A percentile compares a stretch with the other conserved stretches of the same genome.
Conservation (phyloP, 1,140 invertebrate species). For the Anastrepha obliqua region DNA sequence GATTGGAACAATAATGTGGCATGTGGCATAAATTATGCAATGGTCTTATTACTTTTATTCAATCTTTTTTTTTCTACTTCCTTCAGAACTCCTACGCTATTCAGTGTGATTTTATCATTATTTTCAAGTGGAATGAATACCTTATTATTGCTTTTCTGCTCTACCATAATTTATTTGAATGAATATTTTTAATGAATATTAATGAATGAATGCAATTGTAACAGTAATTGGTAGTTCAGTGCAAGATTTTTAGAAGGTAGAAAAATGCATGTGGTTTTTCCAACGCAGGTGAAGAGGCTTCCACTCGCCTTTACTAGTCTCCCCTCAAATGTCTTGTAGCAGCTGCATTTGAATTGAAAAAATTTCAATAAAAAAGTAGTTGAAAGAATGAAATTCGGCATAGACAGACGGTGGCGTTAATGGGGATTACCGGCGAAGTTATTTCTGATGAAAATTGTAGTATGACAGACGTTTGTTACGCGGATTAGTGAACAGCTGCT, state of each 20-base stretch:
- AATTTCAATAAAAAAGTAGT: too few species aligned
- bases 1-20: constrained; percentile 35
- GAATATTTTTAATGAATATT: constrained; percentile 17
- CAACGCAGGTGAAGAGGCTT: too few species aligned
- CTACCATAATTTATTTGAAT: constrained; percentile 3
- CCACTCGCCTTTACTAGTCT: too few species aligned
- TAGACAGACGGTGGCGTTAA: too few species aligned
- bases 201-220: constrained; percentile 3
- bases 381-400: too few species aligned
- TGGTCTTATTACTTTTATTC: constrained; percentile 34
- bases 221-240: background rate
- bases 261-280: too few species aligned
- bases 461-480: too few species aligned
- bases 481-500: too few species aligned
- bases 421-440: too few species aligned
- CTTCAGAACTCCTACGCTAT: background rate
- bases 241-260: background rate
- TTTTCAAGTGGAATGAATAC: constrained; percentile 5
- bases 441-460: too few species aligned
- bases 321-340: too few species aligned
- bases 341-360: too few species aligned
- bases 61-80: background rate
- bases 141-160: constrained; percentile 35
- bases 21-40: constrained; percentile 53
- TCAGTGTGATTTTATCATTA: background rate